These are phyloP conservation scores for Eulemur rufifrons DNA, from an alignment of 2,113 vertebrate species.

Conservation along the genomic window DNA sequence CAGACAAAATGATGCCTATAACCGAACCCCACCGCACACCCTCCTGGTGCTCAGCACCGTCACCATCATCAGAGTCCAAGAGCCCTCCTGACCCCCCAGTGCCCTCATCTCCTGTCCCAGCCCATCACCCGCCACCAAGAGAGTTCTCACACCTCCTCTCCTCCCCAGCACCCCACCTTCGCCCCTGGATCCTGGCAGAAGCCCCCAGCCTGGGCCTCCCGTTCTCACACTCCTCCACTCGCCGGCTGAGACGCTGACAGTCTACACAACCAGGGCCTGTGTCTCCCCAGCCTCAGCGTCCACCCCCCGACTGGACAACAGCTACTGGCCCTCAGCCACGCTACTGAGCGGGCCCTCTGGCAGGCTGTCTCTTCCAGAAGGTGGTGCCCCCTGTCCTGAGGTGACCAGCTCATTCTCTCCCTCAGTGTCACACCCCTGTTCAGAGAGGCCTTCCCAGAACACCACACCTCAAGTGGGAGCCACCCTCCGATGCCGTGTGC, in stretches of 20 bases:
- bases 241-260: background rate
- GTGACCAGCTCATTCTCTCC: background rate
- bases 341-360: too few species aligned
- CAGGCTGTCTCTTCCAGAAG: background rate
- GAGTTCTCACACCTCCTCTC: background rate
- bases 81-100: background rate
- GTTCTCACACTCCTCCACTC: background rate
- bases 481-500: accelerated
- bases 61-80: background rate
- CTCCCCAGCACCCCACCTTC: background rate
- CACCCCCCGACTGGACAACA: background rate
- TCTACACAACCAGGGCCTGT: background rate
- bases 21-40: accelerated
- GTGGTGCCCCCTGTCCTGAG: background rate
- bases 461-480: background rate
- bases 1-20: background rate
- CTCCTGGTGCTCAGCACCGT: background rate
- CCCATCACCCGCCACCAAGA: background rate
- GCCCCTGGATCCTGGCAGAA: background rate
- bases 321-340: background rate
- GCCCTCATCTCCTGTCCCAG: accelerated
- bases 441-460: background rate
- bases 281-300: background rate
- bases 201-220: background rate
- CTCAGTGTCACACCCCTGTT: background rate